Conservation (phyloP, 1,140 invertebrate genomes). For the Lethrus apterus region DNA sequence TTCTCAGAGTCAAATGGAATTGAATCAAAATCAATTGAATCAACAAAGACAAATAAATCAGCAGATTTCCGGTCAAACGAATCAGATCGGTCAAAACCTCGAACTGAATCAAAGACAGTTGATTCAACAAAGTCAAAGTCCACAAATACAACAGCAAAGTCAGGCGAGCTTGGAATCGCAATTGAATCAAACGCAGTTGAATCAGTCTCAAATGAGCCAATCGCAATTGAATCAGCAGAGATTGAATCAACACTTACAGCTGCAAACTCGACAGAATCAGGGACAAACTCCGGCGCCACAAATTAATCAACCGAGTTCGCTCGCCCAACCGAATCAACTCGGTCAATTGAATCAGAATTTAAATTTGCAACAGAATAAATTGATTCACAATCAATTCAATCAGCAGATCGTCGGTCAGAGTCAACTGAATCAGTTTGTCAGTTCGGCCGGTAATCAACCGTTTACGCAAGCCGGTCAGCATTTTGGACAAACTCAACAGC, state of each 20-base stretch:
- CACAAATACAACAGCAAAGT: conserved; percentile 19
- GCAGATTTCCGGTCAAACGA: background rate
- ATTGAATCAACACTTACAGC: conserved; percentile 17
- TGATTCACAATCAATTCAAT: conserved; percentile 19
- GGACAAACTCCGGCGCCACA: conserved; percentile 19
- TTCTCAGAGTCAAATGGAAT: conserved; percentile 9
- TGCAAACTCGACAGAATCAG: conserved; percentile 25
- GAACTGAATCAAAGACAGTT: background rate
- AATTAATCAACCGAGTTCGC: conserved; percentile 8
- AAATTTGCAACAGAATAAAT: conserved; percentile 21
- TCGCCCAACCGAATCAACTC: conserved; percentile 24
- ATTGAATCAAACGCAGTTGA: conserved; percentile 4
- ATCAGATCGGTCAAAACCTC: background rate
- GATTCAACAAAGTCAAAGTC: background rate
- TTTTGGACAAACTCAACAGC: background rate
- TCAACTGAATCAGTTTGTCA: conserved; percentile 1
- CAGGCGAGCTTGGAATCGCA: background rate
- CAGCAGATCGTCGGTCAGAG: conserved; percentile 6
- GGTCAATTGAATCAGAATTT: conserved; percentile 27
- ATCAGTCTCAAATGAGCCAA: conserved; percentile 6
- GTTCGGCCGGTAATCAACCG: conserved; percentile 2
- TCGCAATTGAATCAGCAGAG: conserved; percentile 7
- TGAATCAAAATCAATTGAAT: conserved; percentile 9
- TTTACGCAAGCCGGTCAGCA: conserved; percentile 19
- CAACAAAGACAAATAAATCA: background rate